Evolutionary conservation across 1,140 invertebrate genomes (phyloP).

Genomic region (Drosophila willistoni): DNA sequence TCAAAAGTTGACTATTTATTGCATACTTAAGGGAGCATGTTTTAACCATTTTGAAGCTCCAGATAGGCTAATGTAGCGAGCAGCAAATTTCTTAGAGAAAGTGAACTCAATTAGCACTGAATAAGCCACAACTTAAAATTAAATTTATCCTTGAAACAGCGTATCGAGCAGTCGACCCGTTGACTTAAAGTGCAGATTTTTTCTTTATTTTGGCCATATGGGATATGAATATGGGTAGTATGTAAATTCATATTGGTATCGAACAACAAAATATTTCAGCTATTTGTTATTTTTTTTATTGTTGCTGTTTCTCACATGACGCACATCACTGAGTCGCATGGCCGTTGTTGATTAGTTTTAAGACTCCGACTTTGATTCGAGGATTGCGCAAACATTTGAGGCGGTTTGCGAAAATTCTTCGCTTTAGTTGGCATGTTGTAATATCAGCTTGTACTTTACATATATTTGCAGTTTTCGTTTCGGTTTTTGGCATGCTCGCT

Average conservation of each 20-base stretch:
- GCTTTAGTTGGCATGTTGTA: slow-evolving; percentile 52
- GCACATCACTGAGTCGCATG: slow-evolving; percentile 25
- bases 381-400: slow-evolving; percentile 46
- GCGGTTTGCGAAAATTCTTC: slow-evolving; percentile 37
- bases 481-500: slow-evolving; percentile 56
- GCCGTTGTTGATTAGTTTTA: slow-evolving; percentile 45
- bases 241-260: slow-evolving; percentile 46
- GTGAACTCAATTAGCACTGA: too few species aligned
- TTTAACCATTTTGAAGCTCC: too few species aligned
- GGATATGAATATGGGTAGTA: slow-evolving; percentile 8
- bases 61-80: too few species aligned
- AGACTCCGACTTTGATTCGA: slow-evolving; percentile 17
- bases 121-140: too few species aligned
- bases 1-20: too few species aligned
- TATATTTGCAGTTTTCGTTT: slow-evolving; percentile 29
- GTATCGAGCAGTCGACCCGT: background rate
- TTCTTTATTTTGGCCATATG: slow-evolving; percentile 42
- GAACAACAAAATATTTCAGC: slow-evolving; percentile 62
- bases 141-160: background rate
- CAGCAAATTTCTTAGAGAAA: too few species aligned
- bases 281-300: slow-evolving; percentile 45
- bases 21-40: too few species aligned
- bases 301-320: slow-evolving; percentile 34
- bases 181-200: background rate
- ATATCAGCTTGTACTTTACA: slow-evolving; percentile 37